These are phyloP conservation scores for Papilio polyxenes DNA, from an alignment of 1,140 invertebrate genomes.

Conservation along the genomic window DNA sequence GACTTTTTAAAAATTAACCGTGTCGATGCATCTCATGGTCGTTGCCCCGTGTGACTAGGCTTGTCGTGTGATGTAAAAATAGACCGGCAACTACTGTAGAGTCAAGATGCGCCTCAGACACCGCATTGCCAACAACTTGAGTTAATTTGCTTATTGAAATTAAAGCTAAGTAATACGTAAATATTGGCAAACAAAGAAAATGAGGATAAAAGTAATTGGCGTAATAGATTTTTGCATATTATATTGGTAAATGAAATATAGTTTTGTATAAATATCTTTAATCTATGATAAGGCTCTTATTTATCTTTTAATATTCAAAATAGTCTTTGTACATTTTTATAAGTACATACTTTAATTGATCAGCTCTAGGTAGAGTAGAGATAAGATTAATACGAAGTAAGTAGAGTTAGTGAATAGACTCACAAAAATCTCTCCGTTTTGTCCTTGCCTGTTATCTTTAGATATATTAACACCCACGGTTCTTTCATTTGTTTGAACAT, in stretches of 20 bases:
- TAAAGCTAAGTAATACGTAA: not conserved
- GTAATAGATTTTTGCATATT: too few relatives aligned
- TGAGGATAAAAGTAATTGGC: too few relatives aligned
- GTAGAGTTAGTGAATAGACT: not conserved
- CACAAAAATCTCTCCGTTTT: not conserved
- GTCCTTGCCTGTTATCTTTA: not conserved
- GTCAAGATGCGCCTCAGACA: constrained; percentile 46
- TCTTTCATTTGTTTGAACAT: too few relatives aligned
- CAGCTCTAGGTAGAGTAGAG: not conserved
- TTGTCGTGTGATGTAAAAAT: constrained; percentile 67
- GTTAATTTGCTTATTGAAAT: not conserved
- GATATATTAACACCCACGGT: too few relatives aligned
- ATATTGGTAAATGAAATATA: too few relatives aligned
- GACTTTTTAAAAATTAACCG: constrained; percentile 73
- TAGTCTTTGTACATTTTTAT: not conserved
- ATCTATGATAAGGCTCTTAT: not conserved
- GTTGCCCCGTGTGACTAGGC: constrained; percentile 62
- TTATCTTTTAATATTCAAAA: not conserved
- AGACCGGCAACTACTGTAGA: constrained; percentile 55
- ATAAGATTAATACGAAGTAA: not conserved
- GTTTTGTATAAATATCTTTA: too few relatives aligned
- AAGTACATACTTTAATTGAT: not conserved
- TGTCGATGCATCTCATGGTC: constrained; percentile 67
- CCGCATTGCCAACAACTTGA: constrained; percentile 41
- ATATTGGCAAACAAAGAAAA: not conserved